phyloP scores from a whole-genome alignment of 1,140 invertebrate genomes.

The Trichonephila clavata region DNA sequence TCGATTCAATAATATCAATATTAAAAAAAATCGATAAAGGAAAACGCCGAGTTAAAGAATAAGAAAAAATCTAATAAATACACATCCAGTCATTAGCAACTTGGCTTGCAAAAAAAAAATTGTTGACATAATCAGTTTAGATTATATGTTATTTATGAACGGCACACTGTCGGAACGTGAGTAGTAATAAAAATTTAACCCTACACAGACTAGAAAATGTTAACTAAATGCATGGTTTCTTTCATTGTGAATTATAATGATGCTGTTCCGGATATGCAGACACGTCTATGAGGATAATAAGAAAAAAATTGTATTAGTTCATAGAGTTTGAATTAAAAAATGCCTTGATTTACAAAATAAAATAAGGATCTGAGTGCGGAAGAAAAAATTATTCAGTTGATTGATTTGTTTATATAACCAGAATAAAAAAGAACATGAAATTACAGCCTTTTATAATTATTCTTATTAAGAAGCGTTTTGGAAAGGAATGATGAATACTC shows the following conservation, averaged over 20 bases:
- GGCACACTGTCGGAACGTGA: neutral
- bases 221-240: neutral
- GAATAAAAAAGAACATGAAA: too few relatives aligned
- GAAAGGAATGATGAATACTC: too few relatives aligned
- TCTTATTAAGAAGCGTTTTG: too few relatives aligned
- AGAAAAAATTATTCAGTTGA: too few relatives aligned
- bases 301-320: too few relatives aligned
- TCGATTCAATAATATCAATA: too few relatives aligned
- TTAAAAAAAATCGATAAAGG: too few relatives aligned
- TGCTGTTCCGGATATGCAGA: neutral
- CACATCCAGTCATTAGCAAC: neutral
- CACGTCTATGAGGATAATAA: neutral
- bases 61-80: neutral
- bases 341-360: too few relatives aligned
- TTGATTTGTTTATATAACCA: too few relatives aligned
- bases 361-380: too few relatives aligned
- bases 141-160: neutral
- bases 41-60: neutral
- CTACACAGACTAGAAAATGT: neutral
- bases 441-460: too few relatives aligned
- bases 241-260: neutral
- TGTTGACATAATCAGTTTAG: neutral
- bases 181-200: slow-evolving; percentile 7
- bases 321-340: too few relatives aligned
- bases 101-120: neutral